Percentiles rank a stretch among this genome's conserved stretches.
Conservation (phyloP, 2,797 vertebrate species). For the Aphelocoma californica region DNA sequence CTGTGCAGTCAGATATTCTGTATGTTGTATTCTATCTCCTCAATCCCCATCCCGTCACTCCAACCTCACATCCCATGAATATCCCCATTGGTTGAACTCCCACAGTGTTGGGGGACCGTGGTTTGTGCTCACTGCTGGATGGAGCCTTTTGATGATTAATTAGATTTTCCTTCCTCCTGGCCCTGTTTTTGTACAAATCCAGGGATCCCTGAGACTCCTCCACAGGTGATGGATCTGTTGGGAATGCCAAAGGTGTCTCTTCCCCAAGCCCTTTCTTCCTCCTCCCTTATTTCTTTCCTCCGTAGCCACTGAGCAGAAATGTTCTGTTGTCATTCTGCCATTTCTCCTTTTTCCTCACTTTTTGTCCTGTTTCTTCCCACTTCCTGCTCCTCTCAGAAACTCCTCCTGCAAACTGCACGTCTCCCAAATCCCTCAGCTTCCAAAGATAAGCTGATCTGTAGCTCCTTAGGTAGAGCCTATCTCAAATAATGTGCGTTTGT, state of each 20-base stretch:
- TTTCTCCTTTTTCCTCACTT: not conserved
- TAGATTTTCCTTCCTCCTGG: not conserved
- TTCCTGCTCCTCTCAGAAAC: not conserved
- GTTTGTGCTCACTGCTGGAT: not conserved
- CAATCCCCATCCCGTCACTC: not conserved
- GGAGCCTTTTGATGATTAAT: not conserved
- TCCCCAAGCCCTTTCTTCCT: not conserved
- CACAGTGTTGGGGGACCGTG: fast-evolving
- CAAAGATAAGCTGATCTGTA: not conserved
- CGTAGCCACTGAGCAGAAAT: not conserved
- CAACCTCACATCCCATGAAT: not conserved
- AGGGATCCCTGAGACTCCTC: not conserved
- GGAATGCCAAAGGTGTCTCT: not conserved
- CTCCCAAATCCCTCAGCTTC: not conserved
- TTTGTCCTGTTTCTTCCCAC: not conserved
- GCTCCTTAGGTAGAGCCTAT: not conserved
- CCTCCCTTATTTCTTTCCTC: not conserved
- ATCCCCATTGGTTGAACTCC: not conserved
- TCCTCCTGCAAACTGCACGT: not conserved
- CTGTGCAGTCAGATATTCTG: fast-evolving
- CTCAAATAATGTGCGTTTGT: not conserved
- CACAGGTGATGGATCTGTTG: not conserved
- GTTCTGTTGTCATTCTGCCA: fast-evolving
- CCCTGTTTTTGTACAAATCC: not conserved
- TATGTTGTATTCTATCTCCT: not conserved